Base-by-base conservation (phyloP, 1,140 invertebrate species). In the Rhagoletis pomonella region DNA sequence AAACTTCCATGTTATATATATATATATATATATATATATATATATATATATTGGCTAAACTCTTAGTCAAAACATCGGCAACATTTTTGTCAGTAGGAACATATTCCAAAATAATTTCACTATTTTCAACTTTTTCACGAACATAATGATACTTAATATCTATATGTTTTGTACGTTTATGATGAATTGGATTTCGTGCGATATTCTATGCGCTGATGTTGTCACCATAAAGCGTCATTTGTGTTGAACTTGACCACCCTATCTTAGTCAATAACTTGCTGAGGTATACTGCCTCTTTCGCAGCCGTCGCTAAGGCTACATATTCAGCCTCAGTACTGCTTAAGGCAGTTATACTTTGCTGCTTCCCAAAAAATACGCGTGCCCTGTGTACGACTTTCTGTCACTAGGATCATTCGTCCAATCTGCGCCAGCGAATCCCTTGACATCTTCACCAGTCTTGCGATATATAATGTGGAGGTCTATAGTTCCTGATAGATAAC, bases 321-420 rank as follows among this genome's bases (percentile, higher is more conserved):
- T 86, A 86, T 64, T 86, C 85, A n/a, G 85, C 62, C 19, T 86
- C 85, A 17, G 85, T 86, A 42, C 85, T 86, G 60, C 85, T 86
- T 65, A 86, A 47, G 1, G 85, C 39, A n/a, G 19, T 19, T 19
- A 64, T 64, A 9, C 10, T 4, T 65, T 86, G 50, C 50, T n/a
- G 4, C 62, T 17, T 4, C 9, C 62, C 4, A 17, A 9, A 17
- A 64, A 4, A 67, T 39, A 39, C 29, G 29, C 65, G 29, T 29
- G 29, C 29, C 29, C 29, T 29, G 29, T 29, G 29, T 29, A 29
- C 29, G 29, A 29, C 29, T 29, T 29, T 29, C 29, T 29, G 29
- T 29, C 29, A 29, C 29, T 29, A 29, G 29, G 29, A 29, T 29
- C 29, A 29, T 29, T 29, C 29, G 29, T 29, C 65, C 65, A 67